Evolutionary conservation across 2,888 invertebrate species (phyloP), one percentile per base, ranked within the genome.

Genomic region (Lycophotia porphyrea): DNA sequence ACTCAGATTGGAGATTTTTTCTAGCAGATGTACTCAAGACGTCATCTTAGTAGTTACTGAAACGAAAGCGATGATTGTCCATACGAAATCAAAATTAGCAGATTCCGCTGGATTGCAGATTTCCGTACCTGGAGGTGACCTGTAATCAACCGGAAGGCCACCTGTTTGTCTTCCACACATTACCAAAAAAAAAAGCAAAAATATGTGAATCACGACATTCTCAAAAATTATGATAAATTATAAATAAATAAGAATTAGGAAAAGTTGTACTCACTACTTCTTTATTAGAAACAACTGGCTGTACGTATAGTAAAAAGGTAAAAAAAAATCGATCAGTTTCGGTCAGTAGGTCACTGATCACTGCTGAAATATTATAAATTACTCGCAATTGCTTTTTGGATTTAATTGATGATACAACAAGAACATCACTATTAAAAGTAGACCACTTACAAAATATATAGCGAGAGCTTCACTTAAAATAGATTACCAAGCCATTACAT

Each of bases 401-500:
- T 36, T 44, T 21, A 63, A 60, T 72, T 80, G 36, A 80, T 73
- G 81, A 66, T 31, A 73, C n/a, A 71, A 55, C 31, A 47, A 55
- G 31, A 63, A 44, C 31, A 44, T 44, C 5, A 44, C 36, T 63
- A 69, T 63, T 31, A 2, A 31, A 71, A 66, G 36, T 78, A 39
- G 52, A 74, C 44, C 39, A 55, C n/a, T 66, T 55, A 74, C 74
- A 74, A 78, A 81, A 81, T 39, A 52, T 66, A 61, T 36, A 42
- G 27, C 55, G 0, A 58, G 34, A 18, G n/a, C 27, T 60, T 67
- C 27, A 78, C 34, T 61, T 82, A 31, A 13, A 66, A 42, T 8
- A 76, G 24, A 66, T 64, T 81, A 74, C 61, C 8, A 52, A 81
- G 70, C 5, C n/a, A 78, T 83, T 78, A 65, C 15, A 71, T 49